A percentile compares a stretch with the other conserved stretches of the same genome.
Conservation (phyloP, 2,888 invertebrate genomes). For the Oscheius sp. region DNA sequence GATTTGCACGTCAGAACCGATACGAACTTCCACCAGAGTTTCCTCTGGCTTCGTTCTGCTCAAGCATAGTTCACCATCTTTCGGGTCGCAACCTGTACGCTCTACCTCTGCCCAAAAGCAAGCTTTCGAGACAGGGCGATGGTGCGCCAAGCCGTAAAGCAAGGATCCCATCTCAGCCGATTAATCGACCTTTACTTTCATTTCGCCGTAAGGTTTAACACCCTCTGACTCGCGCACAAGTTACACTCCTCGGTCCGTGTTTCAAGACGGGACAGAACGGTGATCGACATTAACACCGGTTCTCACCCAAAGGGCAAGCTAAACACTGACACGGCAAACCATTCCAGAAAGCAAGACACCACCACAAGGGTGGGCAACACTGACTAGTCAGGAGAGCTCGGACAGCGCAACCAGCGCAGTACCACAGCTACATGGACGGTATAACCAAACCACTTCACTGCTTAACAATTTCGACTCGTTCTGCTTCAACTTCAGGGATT, state of each 20-base stretch:
- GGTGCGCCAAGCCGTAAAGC: slow-evolving; percentile 75
- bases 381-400: slow-evolving; percentile 13
- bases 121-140: slow-evolving; percentile 78
- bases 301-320: slow-evolving; percentile 6
- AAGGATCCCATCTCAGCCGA: slow-evolving; percentile 44
- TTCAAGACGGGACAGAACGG: slow-evolving; percentile 83
- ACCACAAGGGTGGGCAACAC: slow-evolving; percentile 38
- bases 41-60: slow-evolving; percentile 81
- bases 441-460: slow-evolving; percentile 14
- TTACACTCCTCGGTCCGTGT: slow-evolving; percentile 84
- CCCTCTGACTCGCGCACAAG: slow-evolving; percentile 82
- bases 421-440: slow-evolving; percentile 1
- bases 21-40: slow-evolving; percentile 82
- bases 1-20: slow-evolving; percentile 85
- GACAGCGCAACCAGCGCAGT: slow-evolving; percentile 38
- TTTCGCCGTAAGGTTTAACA: slow-evolving; percentile 80
- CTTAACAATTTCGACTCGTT: slow-evolving; percentile 68
- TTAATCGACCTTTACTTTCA: slow-evolving; percentile 78
- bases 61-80: slow-evolving; percentile 84
- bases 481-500: slow-evolving; percentile 69
- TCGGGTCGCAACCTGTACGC: slow-evolving; percentile 82
- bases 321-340: slow-evolving; percentile 7
- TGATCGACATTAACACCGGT: slow-evolving; percentile 53
- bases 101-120: slow-evolving; percentile 77
- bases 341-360: slow-evolving; percentile 29